Evolutionary conservation across 1,140 invertebrate genomes (phyloP).

Genomic region (Pseudoatta argentina): DNA sequence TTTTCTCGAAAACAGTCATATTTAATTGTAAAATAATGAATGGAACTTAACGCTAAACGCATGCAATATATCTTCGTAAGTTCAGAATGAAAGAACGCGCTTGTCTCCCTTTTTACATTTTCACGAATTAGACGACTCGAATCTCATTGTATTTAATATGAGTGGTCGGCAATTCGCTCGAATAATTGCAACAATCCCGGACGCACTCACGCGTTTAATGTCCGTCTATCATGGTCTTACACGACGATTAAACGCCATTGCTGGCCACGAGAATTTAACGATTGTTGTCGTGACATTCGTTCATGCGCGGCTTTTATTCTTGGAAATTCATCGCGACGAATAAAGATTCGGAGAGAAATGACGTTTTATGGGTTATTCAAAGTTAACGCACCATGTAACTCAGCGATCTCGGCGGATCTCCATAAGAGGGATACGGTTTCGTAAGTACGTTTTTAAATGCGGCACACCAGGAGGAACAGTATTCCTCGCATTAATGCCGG

Average conservation of each 20-base stretch:
- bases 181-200: slow-evolving; percentile 20
- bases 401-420: not conserved
- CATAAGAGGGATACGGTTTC: not conserved
- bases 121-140: not conserved
- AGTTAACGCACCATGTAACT: slow-evolving; percentile 59
- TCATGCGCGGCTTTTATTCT: slow-evolving; percentile 26
- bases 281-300: slow-evolving; percentile 5
- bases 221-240: not conserved
- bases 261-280: not conserved
- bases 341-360: slow-evolving; percentile 36
- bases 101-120: not conserved
- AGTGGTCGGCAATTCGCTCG: not conserved
- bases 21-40: not conserved
- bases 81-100: not conserved
- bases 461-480: not conserved
- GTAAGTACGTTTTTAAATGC: slow-evolving; percentile 51
- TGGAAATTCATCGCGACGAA: slow-evolving; percentile 27
- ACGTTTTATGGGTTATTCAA: slow-evolving; percentile 58
- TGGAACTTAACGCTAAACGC: not conserved
- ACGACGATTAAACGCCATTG: slow-evolving; percentile 27
- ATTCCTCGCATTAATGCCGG: slow-evolving; percentile 20
- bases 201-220: not conserved
- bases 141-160: slow-evolving; percentile 1
- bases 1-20: not conserved
- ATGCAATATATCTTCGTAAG: not conserved